These are phyloP conservation scores for Heliopora coerulea DNA, from an alignment of 92 coral and sea anemone genomes.

Conservation along the genomic window DNA sequence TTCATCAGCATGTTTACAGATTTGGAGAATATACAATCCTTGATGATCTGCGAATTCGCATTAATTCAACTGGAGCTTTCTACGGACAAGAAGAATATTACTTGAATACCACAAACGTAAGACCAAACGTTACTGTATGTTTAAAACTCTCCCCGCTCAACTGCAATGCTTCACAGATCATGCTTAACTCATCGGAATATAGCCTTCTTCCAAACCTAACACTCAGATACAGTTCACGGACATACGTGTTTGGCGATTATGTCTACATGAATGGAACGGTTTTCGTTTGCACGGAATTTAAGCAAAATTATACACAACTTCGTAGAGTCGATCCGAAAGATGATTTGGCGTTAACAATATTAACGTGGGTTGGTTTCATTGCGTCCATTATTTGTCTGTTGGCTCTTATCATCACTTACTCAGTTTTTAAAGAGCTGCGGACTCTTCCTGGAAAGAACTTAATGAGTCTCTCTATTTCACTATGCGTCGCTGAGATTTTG, in stretches of 20 bases:
- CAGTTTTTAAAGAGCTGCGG: slow-evolving; percentile 21
- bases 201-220: slow-evolving; percentile 17
- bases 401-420: slow-evolving; percentile 12
- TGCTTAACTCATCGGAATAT: slow-evolving; percentile 10
- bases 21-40: not conserved
- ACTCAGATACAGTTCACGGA: not conserved
- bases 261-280: slow-evolving; percentile 12
- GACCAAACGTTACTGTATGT: slow-evolving; percentile 22
- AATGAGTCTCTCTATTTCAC: slow-evolving; percentile 15
- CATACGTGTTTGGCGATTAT: slow-evolving; percentile 1
- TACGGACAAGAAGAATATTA: slow-evolving; percentile 16
- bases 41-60: not conserved
- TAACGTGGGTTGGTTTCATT: not conserved
- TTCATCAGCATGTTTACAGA: not conserved
- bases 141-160: slow-evolving; percentile 2
- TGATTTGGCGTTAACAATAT: not conserved
- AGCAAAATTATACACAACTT: not conserved
- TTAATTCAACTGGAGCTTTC: slow-evolving; percentile 5
- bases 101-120: not conserved
- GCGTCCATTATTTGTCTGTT: not conserved
- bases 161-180: slow-evolving; percentile 7
- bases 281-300: not conserved
- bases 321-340: not conserved
- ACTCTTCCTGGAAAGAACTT: slow-evolving; percentile 30
- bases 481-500: not conserved